Evolutionary conservation across 2,888 invertebrate species (phyloP).

Genomic region (Salticus scenicus): DNA sequence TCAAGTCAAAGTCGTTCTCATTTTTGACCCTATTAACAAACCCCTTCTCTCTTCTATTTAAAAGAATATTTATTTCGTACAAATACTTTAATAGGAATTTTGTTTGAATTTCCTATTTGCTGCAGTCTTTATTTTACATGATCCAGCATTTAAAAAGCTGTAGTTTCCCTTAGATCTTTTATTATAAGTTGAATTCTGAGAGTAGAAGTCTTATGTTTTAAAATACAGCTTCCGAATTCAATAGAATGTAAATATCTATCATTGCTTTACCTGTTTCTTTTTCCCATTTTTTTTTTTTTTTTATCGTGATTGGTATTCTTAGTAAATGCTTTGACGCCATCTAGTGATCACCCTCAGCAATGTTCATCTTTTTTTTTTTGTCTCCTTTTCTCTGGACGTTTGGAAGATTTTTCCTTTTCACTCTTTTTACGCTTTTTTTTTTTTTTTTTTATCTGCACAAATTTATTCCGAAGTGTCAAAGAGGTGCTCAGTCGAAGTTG

Average conservation of each 20-base stretch:
- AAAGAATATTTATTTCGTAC: slow-evolving; percentile 13
- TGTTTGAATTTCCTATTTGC: slow-evolving; percentile 31
- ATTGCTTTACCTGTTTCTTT: neutral
- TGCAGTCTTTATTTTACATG: slow-evolving; percentile 16
- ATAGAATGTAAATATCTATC: slow-evolving; percentile 52
- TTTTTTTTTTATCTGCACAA: neutral
- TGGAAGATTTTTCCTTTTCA: slow-evolving; percentile 18
- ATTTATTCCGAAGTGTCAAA: slow-evolving; percentile 20
- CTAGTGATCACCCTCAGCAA: slow-evolving; percentile 13
- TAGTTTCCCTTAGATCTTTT: slow-evolving; percentile 16
- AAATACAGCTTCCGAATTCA: slow-evolving; percentile 33
- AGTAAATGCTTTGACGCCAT: slow-evolving; percentile 31
- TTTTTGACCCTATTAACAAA: neutral
- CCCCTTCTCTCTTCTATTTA: neutral
- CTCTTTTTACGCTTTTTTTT: neutral
- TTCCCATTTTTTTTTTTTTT: slow-evolving; percentile 6
- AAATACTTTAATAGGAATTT: neutral
- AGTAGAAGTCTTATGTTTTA: slow-evolving; percentile 24
- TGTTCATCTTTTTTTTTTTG: slow-evolving; percentile 15
- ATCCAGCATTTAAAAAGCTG: slow-evolving; percentile 5
- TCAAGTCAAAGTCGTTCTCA: neutral
- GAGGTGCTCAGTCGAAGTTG: slow-evolving; percentile 18
- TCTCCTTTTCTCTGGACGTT: neutral
- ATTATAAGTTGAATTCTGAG: slow-evolving; percentile 38
- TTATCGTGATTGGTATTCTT: neutral